A percentile compares a stretch with the other conserved stretches of the same genome.
Conservation (phyloP, 2,888 invertebrate species). For the Campoplex capitator region DNA sequence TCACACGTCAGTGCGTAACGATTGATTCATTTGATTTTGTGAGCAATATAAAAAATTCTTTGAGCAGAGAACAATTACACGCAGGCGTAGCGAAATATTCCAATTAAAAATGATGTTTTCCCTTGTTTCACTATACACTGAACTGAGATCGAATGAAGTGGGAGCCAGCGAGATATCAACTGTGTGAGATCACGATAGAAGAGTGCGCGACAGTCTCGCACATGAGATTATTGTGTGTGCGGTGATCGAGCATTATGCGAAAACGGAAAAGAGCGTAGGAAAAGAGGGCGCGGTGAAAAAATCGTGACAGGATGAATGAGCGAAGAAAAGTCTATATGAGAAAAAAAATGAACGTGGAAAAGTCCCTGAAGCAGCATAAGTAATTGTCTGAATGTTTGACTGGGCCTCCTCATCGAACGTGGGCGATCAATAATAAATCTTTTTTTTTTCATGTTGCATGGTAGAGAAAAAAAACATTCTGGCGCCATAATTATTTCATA, state of each 20-base stretch:
- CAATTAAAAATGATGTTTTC: conserved; percentile 25
- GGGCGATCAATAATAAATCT: conserved; percentile 53
- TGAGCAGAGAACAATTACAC: conserved; percentile 37
- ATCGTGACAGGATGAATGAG: conserved; percentile 43
- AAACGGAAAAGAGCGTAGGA: conserved; percentile 79
- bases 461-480: not conserved
- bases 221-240: conserved; percentile 38
- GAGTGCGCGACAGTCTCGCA: conserved; percentile 14
- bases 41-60: not conserved
- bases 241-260: conserved; percentile 50
- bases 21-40: not conserved
- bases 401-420: conserved; percentile 51
- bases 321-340: conserved; percentile 16
- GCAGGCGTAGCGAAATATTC: conserved; percentile 42
- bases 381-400: conserved; percentile 43
- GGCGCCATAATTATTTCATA: not conserved
- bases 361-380: conserved; percentile 41
- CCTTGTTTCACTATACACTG: conserved; percentile 16
- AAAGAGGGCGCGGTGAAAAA: conserved; percentile 77
- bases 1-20: not conserved
- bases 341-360: conserved; percentile 20
- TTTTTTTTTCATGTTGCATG: not conserved
- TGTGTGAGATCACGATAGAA: not conserved
- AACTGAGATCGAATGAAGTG: conserved; percentile 38
- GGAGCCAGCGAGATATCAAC: conserved; percentile 30